Conservation (phyloP, 2,797 vertebrate genomes). For the Gobionotothen gibberifrons region DNA sequence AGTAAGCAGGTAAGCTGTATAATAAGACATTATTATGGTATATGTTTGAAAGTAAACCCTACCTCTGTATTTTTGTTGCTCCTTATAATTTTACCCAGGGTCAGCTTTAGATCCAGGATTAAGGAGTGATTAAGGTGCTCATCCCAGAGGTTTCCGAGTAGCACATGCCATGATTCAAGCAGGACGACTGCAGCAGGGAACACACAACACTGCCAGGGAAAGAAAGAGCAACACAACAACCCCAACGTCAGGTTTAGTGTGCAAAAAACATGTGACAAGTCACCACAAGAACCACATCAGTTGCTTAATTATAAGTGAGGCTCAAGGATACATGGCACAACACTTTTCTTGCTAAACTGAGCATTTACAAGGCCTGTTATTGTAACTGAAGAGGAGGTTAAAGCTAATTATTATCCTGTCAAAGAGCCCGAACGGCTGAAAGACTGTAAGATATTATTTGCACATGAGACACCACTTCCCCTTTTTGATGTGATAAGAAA, state of each 20-base stretch:
- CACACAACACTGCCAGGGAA: conserved; percentile 81
- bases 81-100: conserved; percentile 74
- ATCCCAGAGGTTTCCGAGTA: conserved; percentile 77
- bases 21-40: neutral
- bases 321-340: neutral
- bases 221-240: conserved; percentile 15
- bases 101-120: conserved; percentile 72
- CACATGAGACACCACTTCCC: conserved; percentile 13
- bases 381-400: neutral
- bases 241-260: conserved; percentile 23
- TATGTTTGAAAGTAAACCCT: neutral
- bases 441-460: conserved; percentile 1
- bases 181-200: conserved; percentile 81
- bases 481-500: conserved; percentile 22
- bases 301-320: neutral
- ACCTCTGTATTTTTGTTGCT: conserved; percentile 73
- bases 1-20: neutral
- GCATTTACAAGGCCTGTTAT: neutral
- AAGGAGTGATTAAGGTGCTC: conserved; percentile 78
- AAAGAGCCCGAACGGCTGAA: neutral
- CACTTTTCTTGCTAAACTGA: neutral
- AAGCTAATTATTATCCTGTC: neutral
- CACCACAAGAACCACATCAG: conserved; percentile 42
- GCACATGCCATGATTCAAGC: conserved; percentile 79
- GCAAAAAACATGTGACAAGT: conserved; percentile 30